A percentile compares a stretch with the other conserved stretches of the same genome.
Conservation (phyloP, 2,113 vertebrate genomes). For the Narcine bancroftii region DNA sequence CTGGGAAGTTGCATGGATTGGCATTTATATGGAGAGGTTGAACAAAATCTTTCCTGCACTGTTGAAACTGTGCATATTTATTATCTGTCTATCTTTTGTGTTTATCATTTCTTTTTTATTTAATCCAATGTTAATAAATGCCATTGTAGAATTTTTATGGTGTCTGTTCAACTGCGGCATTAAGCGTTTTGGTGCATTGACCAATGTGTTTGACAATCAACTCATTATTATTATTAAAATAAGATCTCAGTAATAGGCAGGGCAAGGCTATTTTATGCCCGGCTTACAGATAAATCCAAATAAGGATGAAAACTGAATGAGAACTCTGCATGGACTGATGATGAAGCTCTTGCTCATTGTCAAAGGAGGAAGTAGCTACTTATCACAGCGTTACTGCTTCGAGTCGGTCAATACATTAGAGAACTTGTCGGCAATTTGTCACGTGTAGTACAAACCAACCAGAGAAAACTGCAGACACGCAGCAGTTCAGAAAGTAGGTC, state of each 20-base stretch:
- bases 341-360: slow-evolving; percentile 25
- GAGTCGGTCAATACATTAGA: slow-evolving; percentile 29
- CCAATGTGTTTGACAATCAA: no score
- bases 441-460: not conserved
- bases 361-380: slow-evolving; percentile 25
- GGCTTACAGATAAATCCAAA: not conserved
- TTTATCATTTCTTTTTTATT: no score
- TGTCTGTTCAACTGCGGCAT: no score
- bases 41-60: no score
- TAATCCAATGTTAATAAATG: no score
- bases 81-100: no score
- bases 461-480: not conserved
- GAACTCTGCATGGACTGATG: not conserved
- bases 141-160: no score
- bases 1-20: no score
- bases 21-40: no score
- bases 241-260: not conserved
- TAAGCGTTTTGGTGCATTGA: no score
- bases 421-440: slow-evolving; percentile 28
- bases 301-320: not conserved
- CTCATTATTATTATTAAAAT: no score
- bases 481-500: not conserved
- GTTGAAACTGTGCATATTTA: no score
- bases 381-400: slow-evolving; percentile 21
- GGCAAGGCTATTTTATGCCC: not conserved